Percentiles rank a stretch among this genome's conserved stretches.
Conservation (phyloP, 2,888 invertebrate genomes). For the Parnassius apollo region DNA sequence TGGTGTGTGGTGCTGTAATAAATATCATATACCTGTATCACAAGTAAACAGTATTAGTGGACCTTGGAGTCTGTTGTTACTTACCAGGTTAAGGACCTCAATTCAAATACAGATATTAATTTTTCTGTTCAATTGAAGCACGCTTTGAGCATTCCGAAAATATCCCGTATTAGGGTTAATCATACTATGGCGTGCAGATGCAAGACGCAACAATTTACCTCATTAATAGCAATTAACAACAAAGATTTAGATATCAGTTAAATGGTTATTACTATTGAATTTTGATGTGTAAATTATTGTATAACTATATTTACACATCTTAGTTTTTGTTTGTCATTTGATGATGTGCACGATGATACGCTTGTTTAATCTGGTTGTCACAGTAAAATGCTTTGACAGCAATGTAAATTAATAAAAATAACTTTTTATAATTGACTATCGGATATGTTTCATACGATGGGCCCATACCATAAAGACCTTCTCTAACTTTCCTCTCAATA, state of each 20-base stretch:
- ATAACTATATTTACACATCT: too few relatives aligned
- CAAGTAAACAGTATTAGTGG: too few relatives aligned
- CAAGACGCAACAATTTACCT: conserved; percentile 4
- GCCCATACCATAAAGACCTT: too few relatives aligned
- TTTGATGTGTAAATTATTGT: background rate
- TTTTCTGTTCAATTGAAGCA: background rate
- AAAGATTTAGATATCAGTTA: conserved; percentile 1
- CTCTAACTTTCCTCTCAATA: too few relatives aligned
- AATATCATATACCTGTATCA: too few relatives aligned
- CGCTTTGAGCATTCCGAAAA: background rate
- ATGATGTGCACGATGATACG: too few relatives aligned
- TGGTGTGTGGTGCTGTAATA: too few relatives aligned
- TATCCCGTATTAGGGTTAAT: conserved; percentile 4
- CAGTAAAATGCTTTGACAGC: too few relatives aligned
- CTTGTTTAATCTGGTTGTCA: too few relatives aligned
- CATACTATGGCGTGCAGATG: conserved; percentile 17
- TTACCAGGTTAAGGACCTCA: background rate
- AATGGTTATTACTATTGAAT: background rate
- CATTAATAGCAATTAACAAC: conserved; percentile 11
- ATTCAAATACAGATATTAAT: background rate
- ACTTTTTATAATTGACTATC: too few relatives aligned
- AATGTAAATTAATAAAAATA: too few relatives aligned
- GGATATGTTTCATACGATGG: too few relatives aligned
- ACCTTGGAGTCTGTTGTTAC: background rate
- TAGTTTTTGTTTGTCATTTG: background rate